Evolutionary conservation across 2,888 invertebrate genomes (phyloP).

Genomic region (Mimas tiliae): DNA sequence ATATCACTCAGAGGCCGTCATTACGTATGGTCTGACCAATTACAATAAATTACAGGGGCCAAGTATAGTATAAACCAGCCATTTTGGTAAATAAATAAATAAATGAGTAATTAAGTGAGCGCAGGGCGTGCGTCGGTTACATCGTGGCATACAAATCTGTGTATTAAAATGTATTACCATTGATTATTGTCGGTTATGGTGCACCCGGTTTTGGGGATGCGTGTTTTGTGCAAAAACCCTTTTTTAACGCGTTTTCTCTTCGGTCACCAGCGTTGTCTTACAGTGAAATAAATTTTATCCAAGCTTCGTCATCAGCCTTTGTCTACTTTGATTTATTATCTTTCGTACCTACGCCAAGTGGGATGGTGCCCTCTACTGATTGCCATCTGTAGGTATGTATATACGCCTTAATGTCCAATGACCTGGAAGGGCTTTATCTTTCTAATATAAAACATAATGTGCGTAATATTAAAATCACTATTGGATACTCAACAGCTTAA

Average conservation of each 20-base stretch:
- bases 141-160: constrained; percentile 76
- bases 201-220: constrained; percentile 36
- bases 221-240: background rate
- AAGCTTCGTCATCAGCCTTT: background rate
- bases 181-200: constrained; percentile 52
- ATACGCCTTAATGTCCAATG: too few species aligned
- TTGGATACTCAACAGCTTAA: too few species aligned
- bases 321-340: too few species aligned
- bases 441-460: too few species aligned
- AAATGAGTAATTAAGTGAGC: constrained; percentile 76
- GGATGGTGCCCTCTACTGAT: too few species aligned
- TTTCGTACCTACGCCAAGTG: too few species aligned
- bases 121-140: constrained; percentile 47
- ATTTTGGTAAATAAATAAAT: constrained; percentile 77
- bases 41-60: constrained; percentile 73
- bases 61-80: constrained; percentile 66
- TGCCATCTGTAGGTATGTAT: too few species aligned
- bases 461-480: too few species aligned
- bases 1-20: constrained; percentile 54
- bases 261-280: too few species aligned
- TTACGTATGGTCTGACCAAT: constrained; percentile 73
- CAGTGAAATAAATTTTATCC: too few species aligned
- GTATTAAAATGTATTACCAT: constrained; percentile 74
- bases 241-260: too few species aligned
- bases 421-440: too few species aligned